Base-by-base conservation (phyloP, 2,113 vertebrate species). In the Agelaius tricolor region DNA sequence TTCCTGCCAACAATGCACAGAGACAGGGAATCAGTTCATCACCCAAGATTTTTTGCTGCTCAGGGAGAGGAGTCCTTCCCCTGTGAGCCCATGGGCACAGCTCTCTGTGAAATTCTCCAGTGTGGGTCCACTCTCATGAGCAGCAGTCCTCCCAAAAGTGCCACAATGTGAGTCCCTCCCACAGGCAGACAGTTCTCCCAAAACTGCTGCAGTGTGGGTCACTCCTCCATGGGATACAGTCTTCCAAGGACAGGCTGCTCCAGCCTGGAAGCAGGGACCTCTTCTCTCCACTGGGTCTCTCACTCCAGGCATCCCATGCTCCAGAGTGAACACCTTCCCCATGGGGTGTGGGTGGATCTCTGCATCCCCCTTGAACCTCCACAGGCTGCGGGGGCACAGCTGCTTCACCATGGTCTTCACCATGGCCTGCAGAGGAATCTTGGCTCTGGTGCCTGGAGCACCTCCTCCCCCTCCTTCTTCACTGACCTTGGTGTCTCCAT, bases 101-200 rank as follows among this genome's bases (percentile, higher is more conserved):
- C 7, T 71, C 47, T 23, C 20, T 7, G 5, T 30, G 35, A 52
- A 39, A 20, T 31, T 31, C 27, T 31, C 35, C 35, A 39, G 47
- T 1, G 1, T 52, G 27, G 4, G 1, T 71, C 27, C 27, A 52
- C 10, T 71, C 27, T 31, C 27, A 52, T 1, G 1, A 39, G 27
- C 68, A 52, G 4, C 20, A 71, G 27, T 71, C n/a, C n/a, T 51
- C 13, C 26, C 67, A 69, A 69, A 67, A 44, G 21, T 33, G 33
- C 41, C 5, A 7, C 30, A 39, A 13, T 28, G 4, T 66, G 43
- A 66, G 63, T 46, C 43, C 24, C 24, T 68, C 46, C 18, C 13
- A 69, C 7, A 4, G 10, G 18, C 9, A 49, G 1, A 51, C 9
- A 51, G 26, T 58, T 9, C 13, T 58, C 33, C 33, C 57, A n/a